Percentiles rank a stretch among this genome's conserved stretches.
phyloP scores from a whole-genome alignment of 2,797 vertebrate species.

The Gallinago nigripennis region DNA sequence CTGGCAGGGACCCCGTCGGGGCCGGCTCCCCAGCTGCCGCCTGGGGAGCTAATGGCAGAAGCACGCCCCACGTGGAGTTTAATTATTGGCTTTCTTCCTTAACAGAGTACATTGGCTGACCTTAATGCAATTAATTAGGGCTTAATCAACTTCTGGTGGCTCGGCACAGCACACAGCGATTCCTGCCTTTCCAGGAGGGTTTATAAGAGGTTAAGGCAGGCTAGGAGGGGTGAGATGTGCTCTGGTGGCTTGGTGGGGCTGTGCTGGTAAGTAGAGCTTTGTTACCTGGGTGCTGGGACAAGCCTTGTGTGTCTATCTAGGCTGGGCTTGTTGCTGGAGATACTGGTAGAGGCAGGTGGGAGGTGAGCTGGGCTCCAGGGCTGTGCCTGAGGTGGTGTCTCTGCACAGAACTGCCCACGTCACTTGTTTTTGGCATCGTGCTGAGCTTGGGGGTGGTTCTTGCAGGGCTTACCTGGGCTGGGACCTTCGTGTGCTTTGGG shows the following conservation, averaged over 20 bases:
- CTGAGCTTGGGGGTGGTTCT: not conserved
- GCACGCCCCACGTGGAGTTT: constrained; percentile 34
- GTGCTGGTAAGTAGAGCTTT: rapidly evolving
- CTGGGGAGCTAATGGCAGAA: constrained; percentile 38
- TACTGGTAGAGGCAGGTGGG: not conserved
- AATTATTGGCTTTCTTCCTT: constrained; percentile 66
- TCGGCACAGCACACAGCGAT: constrained; percentile 11
- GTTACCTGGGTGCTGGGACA: rapidly evolving
- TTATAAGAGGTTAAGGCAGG: constrained; percentile 6
- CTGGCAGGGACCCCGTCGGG: constrained; percentile 12
- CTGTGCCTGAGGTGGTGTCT: not conserved
- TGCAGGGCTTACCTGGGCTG: not conserved
- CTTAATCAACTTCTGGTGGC: constrained; percentile 68
- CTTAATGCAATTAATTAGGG: constrained; percentile 67
- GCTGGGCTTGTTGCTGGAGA: not conserved
- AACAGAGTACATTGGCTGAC: constrained; percentile 64
- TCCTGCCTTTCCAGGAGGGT: constrained; percentile 35
- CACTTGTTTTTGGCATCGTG: not conserved
- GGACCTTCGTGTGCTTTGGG: rapidly evolving
- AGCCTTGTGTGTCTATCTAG: rapidly evolving
- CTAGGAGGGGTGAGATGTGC: not conserved
- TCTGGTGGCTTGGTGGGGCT: rapidly evolving
- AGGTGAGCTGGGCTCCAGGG: not conserved
- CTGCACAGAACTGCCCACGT: rapidly evolving
- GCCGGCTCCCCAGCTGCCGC: not conserved